Evolutionary conservation across 2,113 vertebrate species (phyloP), one percentile per base, ranked within the genome.

Genomic region (Oncorhynchus gorbuscha): DNA sequence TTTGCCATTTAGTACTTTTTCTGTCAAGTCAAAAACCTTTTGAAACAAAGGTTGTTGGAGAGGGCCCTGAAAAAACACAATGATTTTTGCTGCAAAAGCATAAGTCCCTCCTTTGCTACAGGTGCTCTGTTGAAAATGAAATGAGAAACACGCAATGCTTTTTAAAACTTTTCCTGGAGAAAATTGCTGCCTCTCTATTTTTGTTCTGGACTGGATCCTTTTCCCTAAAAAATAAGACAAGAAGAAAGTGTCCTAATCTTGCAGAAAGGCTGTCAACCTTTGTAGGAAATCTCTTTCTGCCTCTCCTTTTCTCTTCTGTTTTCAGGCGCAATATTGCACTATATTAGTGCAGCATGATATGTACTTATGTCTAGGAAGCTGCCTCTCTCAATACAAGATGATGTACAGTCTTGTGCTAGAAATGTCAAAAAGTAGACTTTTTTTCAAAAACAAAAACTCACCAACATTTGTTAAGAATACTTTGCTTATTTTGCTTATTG

Each of bases 341-440:
- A 99, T 99, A 98, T 99, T 99, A 99, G 97, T 99, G 97, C 96
- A 96, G 95, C 96, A 95, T 95, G 96, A 94, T 95, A 94, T 93
- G 91, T 93, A 94, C 92, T 95, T 93, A 94, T 91, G 94, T 93
- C 91, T 93, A 93, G 93, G 93, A 93, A 96, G 95, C 94, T 94
- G 95, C 95, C 95, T 97, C 30, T 3, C 93, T 95, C 94, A 90
- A 89, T 75, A 89, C 92, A 93, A 94, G 93, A 95, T 92, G 86
- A 88, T 92, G 87, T 88, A 90, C 86, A 89, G 87, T 92, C 92
- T 94, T 92, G 94, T 93, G 91, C 94, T 92, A 91, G 91, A 89
- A 94, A 90, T 92, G 88, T 92, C 88, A 87, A 85, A 70, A 13
- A 68, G 90, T 87, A 85, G 86, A 84, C 72, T 81, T 84, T 82